A percentile compares a stretch with the other conserved stretches of the same genome.
Conservation (phyloP, 1,140 invertebrate species). For the Mya arenaria region DNA sequence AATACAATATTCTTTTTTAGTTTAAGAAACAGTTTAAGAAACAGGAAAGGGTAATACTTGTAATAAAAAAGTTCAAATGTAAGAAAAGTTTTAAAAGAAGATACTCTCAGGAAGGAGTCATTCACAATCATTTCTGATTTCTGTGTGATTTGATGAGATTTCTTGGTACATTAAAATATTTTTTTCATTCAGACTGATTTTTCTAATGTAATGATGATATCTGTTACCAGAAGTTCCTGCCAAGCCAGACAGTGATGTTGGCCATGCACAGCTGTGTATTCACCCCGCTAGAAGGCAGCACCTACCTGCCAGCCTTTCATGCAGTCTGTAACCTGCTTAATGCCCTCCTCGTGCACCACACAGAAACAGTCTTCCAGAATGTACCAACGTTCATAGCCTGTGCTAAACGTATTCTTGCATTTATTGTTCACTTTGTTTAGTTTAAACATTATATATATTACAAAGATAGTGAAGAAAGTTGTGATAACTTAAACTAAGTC, state of each 20-base stretch:
- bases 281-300: conserved; percentile 35
- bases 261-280: conserved; percentile 41
- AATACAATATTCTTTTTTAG: background rate
- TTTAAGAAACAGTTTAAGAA: no score
- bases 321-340: conserved; percentile 34
- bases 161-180: no score
- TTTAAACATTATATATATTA: no score
- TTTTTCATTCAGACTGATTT: no score
- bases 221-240: conserved; percentile 42
- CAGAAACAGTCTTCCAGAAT: conserved; percentile 40
- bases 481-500: no score
- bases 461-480: no score
- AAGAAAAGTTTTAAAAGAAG: background rate
- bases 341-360: conserved; percentile 29
- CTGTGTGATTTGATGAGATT: background rate
- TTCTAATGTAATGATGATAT: no score
- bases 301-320: conserved; percentile 46
- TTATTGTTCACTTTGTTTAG: no score
- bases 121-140: background rate
- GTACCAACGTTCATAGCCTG: conserved; percentile 35
- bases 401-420: conserved; percentile 48
- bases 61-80: background rate
- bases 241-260: background rate
- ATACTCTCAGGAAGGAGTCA: background rate
- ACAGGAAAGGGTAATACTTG: background rate